Evolutionary conservation across 1,140 invertebrate genomes (phyloP).

Genomic region (Danaus melanippus): DNA sequence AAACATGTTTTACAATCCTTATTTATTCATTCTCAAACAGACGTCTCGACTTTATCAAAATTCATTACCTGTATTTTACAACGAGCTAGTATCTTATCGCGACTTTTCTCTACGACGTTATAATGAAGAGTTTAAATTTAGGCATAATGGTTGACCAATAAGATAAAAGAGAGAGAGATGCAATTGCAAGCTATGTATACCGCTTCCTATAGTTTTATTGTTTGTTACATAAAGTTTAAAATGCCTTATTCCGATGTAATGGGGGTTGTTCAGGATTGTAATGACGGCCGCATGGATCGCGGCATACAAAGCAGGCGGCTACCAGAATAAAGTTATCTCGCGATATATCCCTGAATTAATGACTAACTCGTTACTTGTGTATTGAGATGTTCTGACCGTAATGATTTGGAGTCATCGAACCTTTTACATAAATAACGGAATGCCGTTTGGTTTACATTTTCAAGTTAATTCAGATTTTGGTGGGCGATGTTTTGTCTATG

Average conservation of each 20-base stretch:
- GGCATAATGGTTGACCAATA: conserved; percentile 70
- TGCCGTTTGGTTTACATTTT: conserved; percentile 5
- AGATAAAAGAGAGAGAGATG: conserved; percentile 66
- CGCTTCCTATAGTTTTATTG: conserved; percentile 22
- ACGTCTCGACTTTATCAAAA: conserved; percentile 60
- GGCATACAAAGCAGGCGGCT: conserved; percentile 70
- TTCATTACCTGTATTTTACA: conserved; percentile 68
- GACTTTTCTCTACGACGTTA: conserved; percentile 65
- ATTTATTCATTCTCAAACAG: conserved; percentile 44
- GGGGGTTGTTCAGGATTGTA: conserved; percentile 39
- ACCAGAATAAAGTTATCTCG: conserved; percentile 71
- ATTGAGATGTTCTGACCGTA: conserved; percentile 65
- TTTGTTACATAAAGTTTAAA: conserved; percentile 25
- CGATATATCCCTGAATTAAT: conserved; percentile 71
- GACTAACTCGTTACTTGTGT: conserved; percentile 69
- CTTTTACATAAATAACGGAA: conserved; percentile 33
- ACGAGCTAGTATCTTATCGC: conserved; percentile 54
- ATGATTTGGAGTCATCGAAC: conserved; percentile 53
- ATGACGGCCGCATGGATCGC: conserved; percentile 64
- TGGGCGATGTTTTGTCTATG: too few species aligned
- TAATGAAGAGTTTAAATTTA: conserved; percentile 72
- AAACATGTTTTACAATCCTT: conserved; percentile 41
- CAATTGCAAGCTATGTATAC: conserved; percentile 26
- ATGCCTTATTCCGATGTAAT: conserved; percentile 12
- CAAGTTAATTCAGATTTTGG: conserved; percentile 4